These are phyloP conservation scores for Phataginus tetradactyla DNA, from an alignment of 2,797 vertebrate genomes.

Conservation along the genomic window DNA sequence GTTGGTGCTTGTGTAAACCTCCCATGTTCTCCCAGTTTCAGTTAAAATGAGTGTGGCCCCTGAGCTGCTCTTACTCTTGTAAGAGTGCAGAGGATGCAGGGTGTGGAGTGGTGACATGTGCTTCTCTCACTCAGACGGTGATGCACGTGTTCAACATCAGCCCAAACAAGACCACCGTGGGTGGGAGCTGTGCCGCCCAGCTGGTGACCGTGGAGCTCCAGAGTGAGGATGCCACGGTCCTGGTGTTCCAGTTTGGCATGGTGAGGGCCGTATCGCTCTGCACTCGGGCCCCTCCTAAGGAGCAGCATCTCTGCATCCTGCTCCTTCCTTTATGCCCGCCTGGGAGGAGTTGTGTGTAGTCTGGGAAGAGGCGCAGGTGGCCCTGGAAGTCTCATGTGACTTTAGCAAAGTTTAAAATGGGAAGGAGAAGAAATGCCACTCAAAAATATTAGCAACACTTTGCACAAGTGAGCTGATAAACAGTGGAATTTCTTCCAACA, in stretches of 20 bases:
- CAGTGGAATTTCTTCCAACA: neutral
- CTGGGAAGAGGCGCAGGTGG: neutral
- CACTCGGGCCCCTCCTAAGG: neutral
- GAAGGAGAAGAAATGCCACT: neutral
- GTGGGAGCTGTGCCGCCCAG: neutral
- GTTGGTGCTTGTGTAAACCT: neutral
- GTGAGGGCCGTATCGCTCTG: slow-evolving; percentile 12
- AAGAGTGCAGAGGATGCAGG: neutral
- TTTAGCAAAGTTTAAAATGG: neutral
- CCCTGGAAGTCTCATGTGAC: no score
- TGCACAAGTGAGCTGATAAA: neutral
- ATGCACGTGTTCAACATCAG: slow-evolving; percentile 57
- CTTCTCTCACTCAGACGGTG: slow-evolving; percentile 22
- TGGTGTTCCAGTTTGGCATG: slow-evolving; percentile 63
- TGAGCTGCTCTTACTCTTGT: neutral
- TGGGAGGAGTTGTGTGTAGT: neutral
- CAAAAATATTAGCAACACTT: fast-evolving
- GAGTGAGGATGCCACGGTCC: fast-evolving
- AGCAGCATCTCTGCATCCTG: no score
- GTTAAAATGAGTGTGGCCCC: neutral
- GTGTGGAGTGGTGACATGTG: neutral
- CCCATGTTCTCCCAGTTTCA: neutral
- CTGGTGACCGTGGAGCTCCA: slow-evolving; percentile 52
- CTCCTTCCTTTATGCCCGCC: neutral
- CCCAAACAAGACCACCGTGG: neutral